phyloP scores from a whole-genome alignment of 2,888 invertebrate genomes.

The Cyclophora albipunctata region DNA sequence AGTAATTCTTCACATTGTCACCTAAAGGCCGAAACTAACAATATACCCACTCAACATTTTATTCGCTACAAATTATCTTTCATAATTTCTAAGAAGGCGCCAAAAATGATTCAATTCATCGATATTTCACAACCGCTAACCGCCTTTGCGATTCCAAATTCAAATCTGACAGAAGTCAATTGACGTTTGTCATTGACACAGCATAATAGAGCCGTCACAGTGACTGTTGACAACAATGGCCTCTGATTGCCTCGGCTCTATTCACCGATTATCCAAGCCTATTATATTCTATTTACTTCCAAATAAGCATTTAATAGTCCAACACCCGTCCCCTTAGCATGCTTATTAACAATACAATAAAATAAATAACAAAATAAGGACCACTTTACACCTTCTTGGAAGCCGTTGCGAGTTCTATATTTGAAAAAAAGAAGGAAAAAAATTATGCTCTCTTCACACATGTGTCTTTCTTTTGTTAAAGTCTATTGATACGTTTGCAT shows the following conservation, averaged over 20 bases:
- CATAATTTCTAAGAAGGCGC: constrained; percentile 52
- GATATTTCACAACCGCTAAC: constrained; percentile 11
- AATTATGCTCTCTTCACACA: constrained; percentile 27
- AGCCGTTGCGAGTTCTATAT: constrained; percentile 47
- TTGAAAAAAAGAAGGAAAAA: constrained; percentile 41
- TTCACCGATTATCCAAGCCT: constrained; percentile 68
- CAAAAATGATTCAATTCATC: constrained; percentile 36
- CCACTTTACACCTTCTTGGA: constrained; percentile 75
- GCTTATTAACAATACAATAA: constrained; percentile 76
- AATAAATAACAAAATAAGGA: constrained; percentile 69
- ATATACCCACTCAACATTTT: constrained; percentile 24
- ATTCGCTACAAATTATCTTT: constrained; percentile 61
- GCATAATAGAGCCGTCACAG: constrained; percentile 61
- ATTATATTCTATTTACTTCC: constrained; percentile 75
- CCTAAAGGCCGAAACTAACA: constrained; percentile 1
- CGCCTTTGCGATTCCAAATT: constrained; percentile 4
- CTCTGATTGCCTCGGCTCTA: constrained; percentile 58
- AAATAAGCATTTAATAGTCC: constrained; percentile 74
- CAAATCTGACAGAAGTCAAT: constrained; percentile 17
- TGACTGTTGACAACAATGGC: constrained; percentile 48
- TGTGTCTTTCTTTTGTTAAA: constrained; percentile 43
- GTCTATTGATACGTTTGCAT: constrained; percentile 28
- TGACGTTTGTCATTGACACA: constrained; percentile 29
- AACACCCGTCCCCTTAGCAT: constrained; percentile 60
- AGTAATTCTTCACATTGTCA: constrained; percentile 1